Evolutionary conservation across 2,888 invertebrate genomes (phyloP), one percentile per base, ranked within the genome.

Genomic region (Urechis unicinctus): DNA sequence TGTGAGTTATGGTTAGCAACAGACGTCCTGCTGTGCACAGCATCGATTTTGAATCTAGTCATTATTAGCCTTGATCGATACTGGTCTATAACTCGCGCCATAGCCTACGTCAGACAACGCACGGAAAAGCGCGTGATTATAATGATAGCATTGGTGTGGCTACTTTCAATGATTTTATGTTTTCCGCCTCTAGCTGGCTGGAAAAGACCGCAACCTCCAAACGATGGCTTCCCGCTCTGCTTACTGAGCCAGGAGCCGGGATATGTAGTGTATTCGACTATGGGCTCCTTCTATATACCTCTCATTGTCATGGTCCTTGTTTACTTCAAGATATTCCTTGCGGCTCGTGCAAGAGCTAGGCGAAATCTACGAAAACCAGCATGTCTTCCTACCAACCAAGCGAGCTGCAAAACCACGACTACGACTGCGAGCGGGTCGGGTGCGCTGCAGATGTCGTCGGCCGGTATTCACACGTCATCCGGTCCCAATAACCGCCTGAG

Each of bases 221-320:
- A 17, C 21, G 85, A 86, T 41, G 65, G 67, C 5, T 68, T 68
- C 61, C 72, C 71, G 5, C 55, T 69, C 31, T 78, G 78, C 63
- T 61, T 67, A 45, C 61, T 78, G 13, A 94, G 93, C 71, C 89
- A 91, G 75, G 94, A 96, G 82, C 86, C 94, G 72, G 95, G 96
- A 64, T 97, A 98, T 83, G 96, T 97, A 74, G 82, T 98, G 59
- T 98, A 97, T 81, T 97, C 96, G 25, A 93, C 96, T 24, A 84
- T 95, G 72, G 97, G 97, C 69, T 97, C 96, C 73, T 98, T 98
- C 85, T 98, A 94, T 85, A 92, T 98, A 78, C 97, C 98, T 60
- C 93, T 94, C 74, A 92, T 95, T 79, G 94, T 98, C 78, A 97
- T 98, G 96, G 95, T 97, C 75, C 95, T 97, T 82, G 97, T 98